phyloP scores from a whole-genome alignment of 1,140 invertebrate genomes.

The Drosophila rhopaloa region DNA sequence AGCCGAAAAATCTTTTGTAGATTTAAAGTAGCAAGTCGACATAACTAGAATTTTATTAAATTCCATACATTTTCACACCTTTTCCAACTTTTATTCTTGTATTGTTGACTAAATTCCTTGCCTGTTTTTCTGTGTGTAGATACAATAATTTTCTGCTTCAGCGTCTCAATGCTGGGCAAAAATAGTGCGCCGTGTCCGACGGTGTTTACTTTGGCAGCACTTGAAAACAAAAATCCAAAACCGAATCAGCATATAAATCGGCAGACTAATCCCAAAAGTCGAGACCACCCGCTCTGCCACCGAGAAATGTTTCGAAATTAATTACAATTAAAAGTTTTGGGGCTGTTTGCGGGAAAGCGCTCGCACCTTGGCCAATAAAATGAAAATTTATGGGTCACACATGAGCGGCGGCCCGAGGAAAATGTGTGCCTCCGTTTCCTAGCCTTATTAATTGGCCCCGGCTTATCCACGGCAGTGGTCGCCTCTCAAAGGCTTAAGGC shows the following conservation, averaged over 20 bases:
- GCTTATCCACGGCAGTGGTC: slow-evolving; percentile 49
- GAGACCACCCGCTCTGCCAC: slow-evolving; percentile 58
- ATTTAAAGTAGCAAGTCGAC: too few species aligned
- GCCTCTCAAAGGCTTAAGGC: slow-evolving; percentile 39
- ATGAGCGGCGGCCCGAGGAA: slow-evolving; percentile 54
- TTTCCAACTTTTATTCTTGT: not conserved
- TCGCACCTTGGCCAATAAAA: slow-evolving; percentile 78
- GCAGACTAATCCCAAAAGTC: slow-evolving; percentile 12
- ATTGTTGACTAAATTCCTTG: not conserved
- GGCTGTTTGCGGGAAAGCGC: slow-evolving; percentile 10
- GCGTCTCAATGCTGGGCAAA: slow-evolving; percentile 74
- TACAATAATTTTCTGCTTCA: slow-evolving; percentile 34
- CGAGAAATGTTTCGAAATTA: slow-evolving; percentile 66
- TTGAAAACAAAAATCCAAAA: slow-evolving; percentile 62
- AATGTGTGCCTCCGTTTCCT: slow-evolving; percentile 22
- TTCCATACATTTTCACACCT: too few species aligned
- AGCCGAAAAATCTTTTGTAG: too few species aligned
- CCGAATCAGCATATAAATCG: slow-evolving; percentile 43
- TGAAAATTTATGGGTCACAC: slow-evolving; percentile 81
- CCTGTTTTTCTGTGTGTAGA: not conserved
- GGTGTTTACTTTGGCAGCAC: slow-evolving; percentile 79
- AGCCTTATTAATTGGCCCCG: slow-evolving; percentile 70
- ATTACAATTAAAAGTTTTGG: slow-evolving; percentile 78
- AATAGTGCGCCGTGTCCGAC: slow-evolving; percentile 66
- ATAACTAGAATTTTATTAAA: too few species aligned